Percentiles rank a stretch among this genome's conserved stretches.
Conservation (phyloP, 2,888 invertebrate species). For the Chymomyza caudatula region DNA sequence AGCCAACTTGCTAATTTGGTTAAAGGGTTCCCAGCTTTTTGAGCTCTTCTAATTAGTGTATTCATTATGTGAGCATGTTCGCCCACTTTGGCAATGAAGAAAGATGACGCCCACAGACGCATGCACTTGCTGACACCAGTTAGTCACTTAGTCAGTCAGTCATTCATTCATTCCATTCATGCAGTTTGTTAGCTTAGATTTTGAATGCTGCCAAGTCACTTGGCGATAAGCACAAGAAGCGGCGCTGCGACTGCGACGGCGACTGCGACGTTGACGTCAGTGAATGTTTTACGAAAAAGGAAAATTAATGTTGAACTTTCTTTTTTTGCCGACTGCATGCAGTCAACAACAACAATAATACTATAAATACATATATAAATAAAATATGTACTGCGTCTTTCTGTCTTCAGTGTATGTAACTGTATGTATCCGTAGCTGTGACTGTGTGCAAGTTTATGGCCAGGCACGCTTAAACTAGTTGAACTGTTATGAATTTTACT, state of each 20-base stretch:
- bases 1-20: constrained; percentile 2
- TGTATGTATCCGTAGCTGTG: constrained; percentile 13
- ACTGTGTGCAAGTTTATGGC: constrained; percentile 39
- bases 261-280: constrained; percentile 35
- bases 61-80: constrained; percentile 1
- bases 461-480: constrained; percentile 45
- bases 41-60: constrained; percentile 12
- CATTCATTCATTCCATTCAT: constrained; percentile 60
- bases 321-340: constrained; percentile 51
- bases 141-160: constrained; percentile 23
- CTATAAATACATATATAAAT: constrained; percentile 43
- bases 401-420: constrained; percentile 15
- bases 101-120: not conserved
- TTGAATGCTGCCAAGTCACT: constrained; percentile 62
- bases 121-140: constrained; percentile 14
- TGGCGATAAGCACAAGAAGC: too few relatives aligned
- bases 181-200: constrained; percentile 60
- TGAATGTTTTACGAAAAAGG: constrained; percentile 65
- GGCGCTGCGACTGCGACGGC: not conserved
- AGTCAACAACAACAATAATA: constrained; percentile 28
- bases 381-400: constrained; percentile 52
- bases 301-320: constrained; percentile 68
- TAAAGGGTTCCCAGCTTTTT: not conserved
- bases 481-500: constrained; percentile 62
- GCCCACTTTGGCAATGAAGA: not conserved